Conservation (phyloP, 2,797 vertebrate genomes). For the Acestrorhynchus altus region DNA sequence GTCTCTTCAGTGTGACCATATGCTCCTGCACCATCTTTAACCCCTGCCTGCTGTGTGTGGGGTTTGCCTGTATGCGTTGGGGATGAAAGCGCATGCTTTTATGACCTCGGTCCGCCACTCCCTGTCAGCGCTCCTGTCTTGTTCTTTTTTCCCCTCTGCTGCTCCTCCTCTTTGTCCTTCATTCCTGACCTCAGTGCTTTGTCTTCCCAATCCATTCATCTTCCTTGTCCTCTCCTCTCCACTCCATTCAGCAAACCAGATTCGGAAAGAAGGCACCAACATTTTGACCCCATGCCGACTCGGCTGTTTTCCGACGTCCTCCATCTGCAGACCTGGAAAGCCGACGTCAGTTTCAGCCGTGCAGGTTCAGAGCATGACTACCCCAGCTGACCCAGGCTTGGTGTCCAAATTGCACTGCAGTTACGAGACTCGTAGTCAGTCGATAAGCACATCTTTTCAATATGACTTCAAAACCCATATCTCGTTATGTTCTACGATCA, state of each 20-base stretch:
- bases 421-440: too few relatives aligned
- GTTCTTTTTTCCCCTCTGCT: slow-evolving; percentile 20
- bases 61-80: slow-evolving; percentile 51
- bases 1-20: slow-evolving; percentile 10
- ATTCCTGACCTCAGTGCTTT: slow-evolving; percentile 6
- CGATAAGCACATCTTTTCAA: too few relatives aligned
- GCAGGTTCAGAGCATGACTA: too few relatives aligned
- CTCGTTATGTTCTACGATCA: too few relatives aligned
- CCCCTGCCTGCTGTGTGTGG: slow-evolving; percentile 26
- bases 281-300: slow-evolving; percentile 25
- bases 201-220: slow-evolving; percentile 22
- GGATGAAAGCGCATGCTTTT: slow-evolving; percentile 54
- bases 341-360: not conserved
- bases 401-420: too few relatives aligned
- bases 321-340: not conserved
- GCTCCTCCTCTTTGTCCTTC: not conserved
- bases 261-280: not conserved
- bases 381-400: too few relatives aligned
- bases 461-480: too few relatives aligned
- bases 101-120: slow-evolving; percentile 36
- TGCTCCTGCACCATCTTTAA: slow-evolving; percentile 35
- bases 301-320: not conserved
- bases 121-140: slow-evolving; percentile 46
- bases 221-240: slow-evolving; percentile 22
- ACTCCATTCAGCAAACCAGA: slow-evolving; percentile 1